phyloP scores from a whole-genome alignment of 2,888 invertebrate genomes.

The Caenorhabditis parvicauda region DNA sequence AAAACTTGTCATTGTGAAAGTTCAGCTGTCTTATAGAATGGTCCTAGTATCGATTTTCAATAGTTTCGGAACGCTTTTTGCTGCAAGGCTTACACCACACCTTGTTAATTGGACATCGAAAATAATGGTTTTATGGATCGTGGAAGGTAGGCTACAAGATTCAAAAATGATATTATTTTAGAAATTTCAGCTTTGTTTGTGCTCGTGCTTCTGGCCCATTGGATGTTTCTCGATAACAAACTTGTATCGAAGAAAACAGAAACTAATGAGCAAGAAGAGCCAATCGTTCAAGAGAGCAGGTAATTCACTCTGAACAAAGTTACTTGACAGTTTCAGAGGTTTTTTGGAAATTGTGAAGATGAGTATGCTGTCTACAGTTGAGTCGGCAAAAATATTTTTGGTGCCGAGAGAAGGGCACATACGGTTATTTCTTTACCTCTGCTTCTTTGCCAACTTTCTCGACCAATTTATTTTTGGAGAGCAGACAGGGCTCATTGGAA shows the following conservation, averaged over 20 bases:
- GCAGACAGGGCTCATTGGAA: conserved; percentile 53
- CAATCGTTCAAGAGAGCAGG: conserved; percentile 5
- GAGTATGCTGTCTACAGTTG: conserved; percentile 40
- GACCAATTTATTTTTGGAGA: conserved; percentile 58
- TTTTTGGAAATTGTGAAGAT: conserved; percentile 27
- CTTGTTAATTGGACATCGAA: conserved; percentile 33
- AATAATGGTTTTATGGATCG: conserved; percentile 31
- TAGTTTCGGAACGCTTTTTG: conserved; percentile 44
- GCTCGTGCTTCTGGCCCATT: conserved; percentile 9
- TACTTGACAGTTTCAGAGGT: conserved; percentile 21
- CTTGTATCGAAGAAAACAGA: too few relatives aligned
- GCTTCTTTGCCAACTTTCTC: conserved; percentile 51
- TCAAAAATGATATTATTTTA: not conserved
- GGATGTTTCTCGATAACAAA: conserved; percentile 19
- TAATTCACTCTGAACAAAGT: not conserved
- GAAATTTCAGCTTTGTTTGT: conserved; percentile 12
- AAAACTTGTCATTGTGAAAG: not conserved
- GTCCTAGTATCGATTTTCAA: conserved; percentile 52
- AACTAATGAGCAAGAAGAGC: too few relatives aligned
- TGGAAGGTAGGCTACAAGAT: too few relatives aligned
- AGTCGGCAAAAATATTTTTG: conserved; percentile 42
- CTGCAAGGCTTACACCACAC: conserved; percentile 37
- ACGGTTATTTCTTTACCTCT: conserved; percentile 44
- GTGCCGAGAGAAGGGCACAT: conserved; percentile 37
- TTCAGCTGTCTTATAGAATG: conserved; percentile 55